Evolutionary conservation across 2,113 vertebrate genomes (phyloP).

Genomic region (Origma solitaria): DNA sequence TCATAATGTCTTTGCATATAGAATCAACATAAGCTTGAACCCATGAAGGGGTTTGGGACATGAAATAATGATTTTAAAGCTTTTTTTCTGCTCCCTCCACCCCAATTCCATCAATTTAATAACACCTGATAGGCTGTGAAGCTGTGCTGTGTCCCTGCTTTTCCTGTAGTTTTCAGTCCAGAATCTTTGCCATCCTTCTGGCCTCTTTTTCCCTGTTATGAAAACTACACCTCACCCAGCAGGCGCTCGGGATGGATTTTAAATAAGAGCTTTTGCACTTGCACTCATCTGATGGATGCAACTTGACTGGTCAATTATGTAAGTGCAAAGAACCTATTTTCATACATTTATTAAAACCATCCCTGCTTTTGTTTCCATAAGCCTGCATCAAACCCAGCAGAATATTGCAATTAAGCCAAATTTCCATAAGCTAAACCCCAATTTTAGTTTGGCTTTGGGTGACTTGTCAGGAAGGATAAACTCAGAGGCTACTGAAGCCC

Average conservation of each 20-base stretch:
- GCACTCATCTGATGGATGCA: not conserved
- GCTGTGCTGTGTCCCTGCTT: not conserved
- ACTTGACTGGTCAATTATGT: not conserved
- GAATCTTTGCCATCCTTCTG: not conserved
- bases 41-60: not conserved
- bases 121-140: not conserved
- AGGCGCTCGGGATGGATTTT: not conserved
- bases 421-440: not conserved
- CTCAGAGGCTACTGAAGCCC: not conserved
- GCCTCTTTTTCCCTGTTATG: not conserved
- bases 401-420: not conserved
- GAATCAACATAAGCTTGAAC: not conserved
- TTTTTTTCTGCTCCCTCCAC: not conserved
- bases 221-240: not conserved
- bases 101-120: rapidly evolving
- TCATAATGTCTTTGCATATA: not conserved
- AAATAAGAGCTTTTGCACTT: not conserved
- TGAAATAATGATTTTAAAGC: not conserved
- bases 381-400: not conserved
- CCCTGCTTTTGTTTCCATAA: not conserved
- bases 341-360: not conserved
- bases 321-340: not conserved
- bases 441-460: not conserved
- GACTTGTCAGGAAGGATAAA: not conserved
- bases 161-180: not conserved